These are phyloP conservation scores for Orchesella flavescens DNA, from an alignment of 2,888 invertebrate species.

Conservation along the genomic window DNA sequence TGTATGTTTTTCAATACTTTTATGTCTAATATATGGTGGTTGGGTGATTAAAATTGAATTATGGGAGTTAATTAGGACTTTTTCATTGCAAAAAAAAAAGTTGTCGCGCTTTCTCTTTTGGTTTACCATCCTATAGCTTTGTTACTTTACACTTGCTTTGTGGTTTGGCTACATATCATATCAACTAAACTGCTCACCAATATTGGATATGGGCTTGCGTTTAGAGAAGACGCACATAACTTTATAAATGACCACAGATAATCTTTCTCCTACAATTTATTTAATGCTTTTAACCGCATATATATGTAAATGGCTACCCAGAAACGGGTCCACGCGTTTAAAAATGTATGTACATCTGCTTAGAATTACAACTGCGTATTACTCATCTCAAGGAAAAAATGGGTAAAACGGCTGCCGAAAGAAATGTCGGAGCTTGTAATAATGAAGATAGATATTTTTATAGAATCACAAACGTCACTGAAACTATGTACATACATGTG, in stretches of 20 bases:
- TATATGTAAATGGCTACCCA: too few relatives aligned
- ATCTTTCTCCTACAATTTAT: conserved; percentile 7
- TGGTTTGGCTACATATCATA: conserved; percentile 38
- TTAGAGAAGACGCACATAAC: too few relatives aligned
- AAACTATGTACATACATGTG: too few relatives aligned
- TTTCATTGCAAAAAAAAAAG: conserved; percentile 47
- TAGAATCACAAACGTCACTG: too few relatives aligned
- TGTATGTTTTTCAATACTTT: conserved; percentile 18
- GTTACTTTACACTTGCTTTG: conserved; percentile 14
- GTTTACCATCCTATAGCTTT: conserved; percentile 11
- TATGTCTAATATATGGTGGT: conserved; percentile 21
- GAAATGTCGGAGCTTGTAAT: too few relatives aligned
- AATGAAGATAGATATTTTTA: too few relatives aligned
- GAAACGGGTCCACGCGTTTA: not conserved
- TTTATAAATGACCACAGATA: too few relatives aligned
- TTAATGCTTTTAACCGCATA: not conserved
- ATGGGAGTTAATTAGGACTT: conserved; percentile 53
- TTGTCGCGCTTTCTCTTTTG: conserved; percentile 43
- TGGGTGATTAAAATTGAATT: conserved; percentile 61
- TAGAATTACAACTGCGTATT: too few relatives aligned
- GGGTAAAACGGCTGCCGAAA: too few relatives aligned
- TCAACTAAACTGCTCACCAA: conserved; percentile 13
- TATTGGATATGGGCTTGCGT: too few relatives aligned
- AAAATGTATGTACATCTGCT: too few relatives aligned
- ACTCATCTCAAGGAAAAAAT: too few relatives aligned